phyloP scores from a whole-genome alignment of 2,113 vertebrate genomes.

The Chloropsis cyanopogon region DNA sequence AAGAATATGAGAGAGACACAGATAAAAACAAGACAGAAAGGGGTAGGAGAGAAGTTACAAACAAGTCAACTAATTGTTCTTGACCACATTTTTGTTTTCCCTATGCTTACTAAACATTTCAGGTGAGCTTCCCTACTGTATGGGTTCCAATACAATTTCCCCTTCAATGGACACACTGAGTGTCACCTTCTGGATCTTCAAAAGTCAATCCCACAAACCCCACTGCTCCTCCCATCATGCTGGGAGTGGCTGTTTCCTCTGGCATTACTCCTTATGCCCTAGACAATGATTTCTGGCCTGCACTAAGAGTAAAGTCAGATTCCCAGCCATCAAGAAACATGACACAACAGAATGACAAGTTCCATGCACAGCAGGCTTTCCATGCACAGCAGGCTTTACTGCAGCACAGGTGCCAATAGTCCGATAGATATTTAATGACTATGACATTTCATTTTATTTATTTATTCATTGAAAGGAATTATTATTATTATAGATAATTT shows the following conservation, averaged over 20 bases:
- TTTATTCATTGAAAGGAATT: background rate
- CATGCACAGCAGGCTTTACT: background rate
- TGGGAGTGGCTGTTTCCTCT: background rate
- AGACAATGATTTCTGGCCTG: conserved; percentile 1
- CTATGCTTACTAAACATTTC: background rate
- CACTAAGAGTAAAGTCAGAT: background rate
- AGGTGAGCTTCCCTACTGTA: background rate
- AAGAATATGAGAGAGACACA: background rate
- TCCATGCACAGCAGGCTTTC: background rate
- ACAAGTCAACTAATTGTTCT: background rate
- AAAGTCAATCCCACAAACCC: background rate
- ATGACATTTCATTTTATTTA: background rate
- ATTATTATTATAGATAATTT: background rate
- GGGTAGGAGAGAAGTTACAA: fast-evolving
- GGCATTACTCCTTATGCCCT: background rate
- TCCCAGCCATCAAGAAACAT: background rate
- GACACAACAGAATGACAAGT: background rate
- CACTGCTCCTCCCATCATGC: background rate
- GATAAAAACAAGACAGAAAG: background rate
- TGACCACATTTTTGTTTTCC: background rate
- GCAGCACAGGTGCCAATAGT: background rate
- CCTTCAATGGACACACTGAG: background rate
- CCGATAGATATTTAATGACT: background rate
- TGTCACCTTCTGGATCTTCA: background rate
- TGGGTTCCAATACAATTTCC: background rate